phyloP scores from a whole-genome alignment of 2,888 invertebrate species.

The Rhagophthalmus giganteus region DNA sequence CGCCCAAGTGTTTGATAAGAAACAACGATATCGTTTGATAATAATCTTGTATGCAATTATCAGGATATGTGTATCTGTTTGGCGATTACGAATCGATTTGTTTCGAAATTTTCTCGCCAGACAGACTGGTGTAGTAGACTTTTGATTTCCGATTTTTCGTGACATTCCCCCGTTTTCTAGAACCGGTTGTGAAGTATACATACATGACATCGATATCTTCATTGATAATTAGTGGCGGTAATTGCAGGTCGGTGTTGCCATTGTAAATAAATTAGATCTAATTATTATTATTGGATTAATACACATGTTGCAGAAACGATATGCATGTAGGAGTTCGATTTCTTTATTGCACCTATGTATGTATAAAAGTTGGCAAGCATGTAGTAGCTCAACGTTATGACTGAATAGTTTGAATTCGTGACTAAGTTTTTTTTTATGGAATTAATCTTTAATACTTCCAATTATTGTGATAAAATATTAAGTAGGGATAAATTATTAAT shows the following conservation, averaged over 20 bases:
- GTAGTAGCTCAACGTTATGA: slow-evolving; percentile 7
- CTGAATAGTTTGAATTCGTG: slow-evolving; percentile 12
- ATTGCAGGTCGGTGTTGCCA: neutral
- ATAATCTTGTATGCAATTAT: neutral
- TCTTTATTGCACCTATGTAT: neutral
- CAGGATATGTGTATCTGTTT: too few relatives aligned
- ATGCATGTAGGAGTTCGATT: too few relatives aligned
- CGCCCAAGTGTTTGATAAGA: neutral
- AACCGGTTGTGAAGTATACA: too few relatives aligned
- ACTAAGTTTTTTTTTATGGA: slow-evolving; percentile 8
- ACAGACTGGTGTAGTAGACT: too few relatives aligned
- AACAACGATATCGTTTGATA: neutral
- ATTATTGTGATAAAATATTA: slow-evolving; percentile 30
- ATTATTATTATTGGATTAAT: too few relatives aligned
- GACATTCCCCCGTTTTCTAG: too few relatives aligned
- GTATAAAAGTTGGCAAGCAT: neutral
- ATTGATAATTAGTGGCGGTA: neutral
- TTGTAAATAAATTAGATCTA: neutral
- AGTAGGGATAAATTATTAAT: slow-evolving; percentile 7
- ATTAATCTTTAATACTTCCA: slow-evolving; percentile 28
- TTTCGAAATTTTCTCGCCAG: too few relatives aligned
- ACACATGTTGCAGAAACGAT: too few relatives aligned
- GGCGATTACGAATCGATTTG: too few relatives aligned
- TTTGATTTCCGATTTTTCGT: too few relatives aligned
- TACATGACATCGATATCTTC: neutral